phyloP scores from a whole-genome alignment of 2,113 vertebrate genomes.

The Chamaea fasciata region DNA sequence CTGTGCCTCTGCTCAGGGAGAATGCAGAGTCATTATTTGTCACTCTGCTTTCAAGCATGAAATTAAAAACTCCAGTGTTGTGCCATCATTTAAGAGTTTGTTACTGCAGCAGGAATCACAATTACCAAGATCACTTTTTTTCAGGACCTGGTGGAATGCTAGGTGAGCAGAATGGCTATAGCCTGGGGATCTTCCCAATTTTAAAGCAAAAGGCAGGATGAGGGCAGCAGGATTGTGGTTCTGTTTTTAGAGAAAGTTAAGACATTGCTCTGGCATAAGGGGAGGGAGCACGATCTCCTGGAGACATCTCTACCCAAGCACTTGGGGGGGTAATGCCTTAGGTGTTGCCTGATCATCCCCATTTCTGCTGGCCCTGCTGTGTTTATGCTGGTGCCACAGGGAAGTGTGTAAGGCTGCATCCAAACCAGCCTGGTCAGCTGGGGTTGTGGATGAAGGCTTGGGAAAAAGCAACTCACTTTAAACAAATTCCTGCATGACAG shows the following conservation, averaged over 20 bases:
- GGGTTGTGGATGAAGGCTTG: background rate
- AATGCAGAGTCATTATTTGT: constrained; percentile 47
- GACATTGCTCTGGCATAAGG: background rate
- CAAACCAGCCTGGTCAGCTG: background rate
- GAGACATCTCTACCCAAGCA: background rate
- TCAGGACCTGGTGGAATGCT: background rate
- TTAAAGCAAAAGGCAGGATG: background rate
- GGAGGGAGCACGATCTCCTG: background rate
- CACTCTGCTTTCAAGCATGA: background rate
- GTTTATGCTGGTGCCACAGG: background rate
- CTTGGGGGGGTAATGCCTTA: fast-evolving
- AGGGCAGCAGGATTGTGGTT: background rate
- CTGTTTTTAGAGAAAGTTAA: background rate
- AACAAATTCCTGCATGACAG: background rate
- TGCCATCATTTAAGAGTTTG: background rate
- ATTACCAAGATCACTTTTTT: background rate
- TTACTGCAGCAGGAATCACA: background rate
- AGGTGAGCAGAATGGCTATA: background rate
- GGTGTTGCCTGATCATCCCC: background rate
- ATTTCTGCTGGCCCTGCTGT: background rate
- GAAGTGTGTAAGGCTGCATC: background rate
- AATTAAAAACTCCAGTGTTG: background rate
- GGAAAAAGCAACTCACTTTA: background rate
- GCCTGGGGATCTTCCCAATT: background rate
- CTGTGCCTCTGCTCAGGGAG: background rate